Base-by-base conservation (phyloP, 2,797 vertebrate species). In the Malurus splendens region DNA sequence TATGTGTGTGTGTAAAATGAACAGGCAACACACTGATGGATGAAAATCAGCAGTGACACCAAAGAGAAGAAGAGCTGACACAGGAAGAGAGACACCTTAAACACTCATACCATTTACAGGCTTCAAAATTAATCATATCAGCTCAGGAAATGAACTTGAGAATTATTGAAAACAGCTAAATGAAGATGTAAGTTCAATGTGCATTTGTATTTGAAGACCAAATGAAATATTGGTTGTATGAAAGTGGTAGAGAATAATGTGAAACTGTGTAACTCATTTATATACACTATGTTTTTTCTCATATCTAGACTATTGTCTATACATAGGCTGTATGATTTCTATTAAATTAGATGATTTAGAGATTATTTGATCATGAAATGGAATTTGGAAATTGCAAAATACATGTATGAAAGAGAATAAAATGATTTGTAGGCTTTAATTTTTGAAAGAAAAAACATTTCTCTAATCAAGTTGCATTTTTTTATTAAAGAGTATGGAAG, bases 111-210 rank as follows among this genome's bases (percentile, higher is more conserved):
- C 28, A 65, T 41, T 92, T 42, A 62, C 22, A 27, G 45, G 33
- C 27, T 90, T 66, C 81, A 76, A 82, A 86, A 87, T 89, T 74
- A 92, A 85, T 77, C 75, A 61, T 80, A 92, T 68, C 70, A 85
- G 56, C 67, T 92, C 81, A 88, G 79, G 85, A 92, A 85, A 89
- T 72, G 66, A 91, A 72, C 51, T 44, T 89, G 79, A 60, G 15
- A 72, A 68, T 82, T 72, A 77, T 20, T 75, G 48, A 86, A 84
- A 90, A 72, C 24, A 67, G 42, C 50, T 87, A 62, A 87, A 22
- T 89, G 72, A 82, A 80, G 68, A 41, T 30, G 47, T 80, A 50
- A 73, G 33, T 90, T 93, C 61, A 55, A 54, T 30, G 61, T 65
- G 18, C 32, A 33, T 45, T 68, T 87, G 6, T 32, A 89, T 73